These are phyloP conservation scores for Melanotaenia boesemani DNA, from an alignment of 2,797 vertebrate genomes.

Conservation along the genomic window DNA sequence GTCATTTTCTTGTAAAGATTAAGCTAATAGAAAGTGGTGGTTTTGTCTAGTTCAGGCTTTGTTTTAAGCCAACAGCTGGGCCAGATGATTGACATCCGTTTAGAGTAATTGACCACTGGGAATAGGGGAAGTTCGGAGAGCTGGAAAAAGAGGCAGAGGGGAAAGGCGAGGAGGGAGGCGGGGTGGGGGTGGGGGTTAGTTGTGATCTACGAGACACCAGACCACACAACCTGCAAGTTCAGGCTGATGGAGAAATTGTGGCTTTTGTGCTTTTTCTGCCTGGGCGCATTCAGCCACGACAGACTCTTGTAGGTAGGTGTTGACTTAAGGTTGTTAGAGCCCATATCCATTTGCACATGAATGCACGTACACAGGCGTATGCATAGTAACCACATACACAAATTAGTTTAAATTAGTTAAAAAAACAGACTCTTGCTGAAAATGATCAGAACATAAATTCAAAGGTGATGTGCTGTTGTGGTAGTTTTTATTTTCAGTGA, in stretches of 20 bases:
- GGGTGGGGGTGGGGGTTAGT: constrained; percentile 29
- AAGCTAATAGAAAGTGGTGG: constrained; percentile 60
- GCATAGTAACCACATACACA: constrained; percentile 23
- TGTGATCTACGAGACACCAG: constrained; percentile 74
- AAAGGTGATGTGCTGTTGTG: neutral
- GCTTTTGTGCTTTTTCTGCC: constrained; percentile 71
- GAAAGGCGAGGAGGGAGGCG: constrained; percentile 4
- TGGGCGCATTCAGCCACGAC: constrained; percentile 66
- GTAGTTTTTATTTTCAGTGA: neutral
- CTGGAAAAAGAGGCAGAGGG: constrained; percentile 2
- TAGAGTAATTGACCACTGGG: constrained; percentile 81
- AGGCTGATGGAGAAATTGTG: constrained; percentile 69
- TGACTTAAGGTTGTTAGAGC: constrained; percentile 73
- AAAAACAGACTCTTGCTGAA: constrained; percentile 10
- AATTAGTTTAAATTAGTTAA: neutral
- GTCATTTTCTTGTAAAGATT: constrained; percentile 71
- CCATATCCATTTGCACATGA: constrained; percentile 35
- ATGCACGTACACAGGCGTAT: constrained; percentile 12
- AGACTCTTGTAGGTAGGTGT: constrained; percentile 65
- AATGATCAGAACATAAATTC: constrained; percentile 16
- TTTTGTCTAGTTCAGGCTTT: constrained; percentile 79
- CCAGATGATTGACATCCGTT: constrained; percentile 84
- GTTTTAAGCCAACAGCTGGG: constrained; percentile 85
- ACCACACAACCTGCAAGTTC: constrained; percentile 83
- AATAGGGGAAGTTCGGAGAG: constrained; percentile 64